phyloP scores from a whole-genome alignment of 2,113 vertebrate species.

The Sylvietta virens region DNA sequence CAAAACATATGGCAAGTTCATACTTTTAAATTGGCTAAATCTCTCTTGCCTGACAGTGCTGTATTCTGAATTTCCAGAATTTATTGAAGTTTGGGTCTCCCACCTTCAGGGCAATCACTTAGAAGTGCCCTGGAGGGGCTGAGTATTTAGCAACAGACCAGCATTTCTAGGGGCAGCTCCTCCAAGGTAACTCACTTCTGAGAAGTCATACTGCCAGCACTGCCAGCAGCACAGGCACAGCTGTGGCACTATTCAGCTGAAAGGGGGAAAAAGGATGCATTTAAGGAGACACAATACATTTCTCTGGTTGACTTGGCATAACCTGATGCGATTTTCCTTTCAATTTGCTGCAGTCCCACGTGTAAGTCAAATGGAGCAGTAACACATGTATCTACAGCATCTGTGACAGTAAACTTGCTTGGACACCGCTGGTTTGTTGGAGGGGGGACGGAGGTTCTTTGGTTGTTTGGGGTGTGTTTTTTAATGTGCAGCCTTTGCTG shows the following conservation, averaged over 20 bases:
- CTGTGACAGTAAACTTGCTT: neutral
- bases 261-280: neutral
- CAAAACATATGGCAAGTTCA: neutral
- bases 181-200: neutral
- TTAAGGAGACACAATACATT: constrained; percentile 57
- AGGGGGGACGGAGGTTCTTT: rapidly evolving
- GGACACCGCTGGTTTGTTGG: neutral
- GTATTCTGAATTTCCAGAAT: neutral
- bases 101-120: neutral
- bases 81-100: neutral
- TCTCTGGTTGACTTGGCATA: constrained; percentile 48
- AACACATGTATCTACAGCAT: constrained; percentile 9
- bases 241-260: neutral
- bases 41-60: neutral
- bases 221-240: neutral
- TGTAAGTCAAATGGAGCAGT: constrained; percentile 27
- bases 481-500: neutral
- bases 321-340: constrained; percentile 68
- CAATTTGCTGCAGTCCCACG: constrained; percentile 58
- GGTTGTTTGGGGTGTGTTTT: neutral
- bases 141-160: neutral
- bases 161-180: neutral
- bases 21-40: neutral
- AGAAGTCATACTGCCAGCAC: neutral
- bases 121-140: neutral